Conservation (phyloP, 2,797 vertebrate genomes). For the Sylvilagus floridanus region DNA sequence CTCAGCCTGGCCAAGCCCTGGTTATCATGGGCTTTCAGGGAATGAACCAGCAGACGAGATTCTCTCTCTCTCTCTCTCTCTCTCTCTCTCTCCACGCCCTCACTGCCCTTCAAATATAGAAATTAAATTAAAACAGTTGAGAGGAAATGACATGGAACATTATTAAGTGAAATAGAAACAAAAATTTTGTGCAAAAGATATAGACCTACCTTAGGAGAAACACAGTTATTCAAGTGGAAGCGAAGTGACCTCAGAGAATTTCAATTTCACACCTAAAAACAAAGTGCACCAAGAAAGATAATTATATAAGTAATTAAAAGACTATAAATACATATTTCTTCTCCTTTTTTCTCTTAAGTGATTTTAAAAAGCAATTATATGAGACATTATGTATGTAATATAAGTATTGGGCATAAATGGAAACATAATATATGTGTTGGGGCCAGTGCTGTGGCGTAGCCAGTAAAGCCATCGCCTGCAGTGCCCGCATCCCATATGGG, state of each 20-base stretch:
- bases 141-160: neutral
- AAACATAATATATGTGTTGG: neutral
- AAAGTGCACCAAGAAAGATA: neutral
- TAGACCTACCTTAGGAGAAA: neutral
- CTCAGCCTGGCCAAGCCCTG: too few relatives aligned
- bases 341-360: neutral
- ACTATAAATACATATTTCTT: neutral
- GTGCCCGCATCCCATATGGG: too few relatives aligned
- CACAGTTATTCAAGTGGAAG: neutral
- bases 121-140: neutral
- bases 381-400: neutral
- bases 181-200: neutral
- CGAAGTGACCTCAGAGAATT: neutral
- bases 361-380: constrained; percentile 19
- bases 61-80: too few relatives aligned
- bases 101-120: too few relatives aligned
- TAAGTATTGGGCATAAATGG: neutral
- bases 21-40: too few relatives aligned
- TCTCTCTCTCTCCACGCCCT: too few relatives aligned
- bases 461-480: too few relatives aligned
- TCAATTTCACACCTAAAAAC: neutral
- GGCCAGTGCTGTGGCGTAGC: too few relatives aligned
- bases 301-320: constrained; percentile 2
- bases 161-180: constrained; percentile 13
- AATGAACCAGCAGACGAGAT: too few relatives aligned